phyloP scores from a whole-genome alignment of 2,888 invertebrate genomes.

The Rapana venosa region DNA sequence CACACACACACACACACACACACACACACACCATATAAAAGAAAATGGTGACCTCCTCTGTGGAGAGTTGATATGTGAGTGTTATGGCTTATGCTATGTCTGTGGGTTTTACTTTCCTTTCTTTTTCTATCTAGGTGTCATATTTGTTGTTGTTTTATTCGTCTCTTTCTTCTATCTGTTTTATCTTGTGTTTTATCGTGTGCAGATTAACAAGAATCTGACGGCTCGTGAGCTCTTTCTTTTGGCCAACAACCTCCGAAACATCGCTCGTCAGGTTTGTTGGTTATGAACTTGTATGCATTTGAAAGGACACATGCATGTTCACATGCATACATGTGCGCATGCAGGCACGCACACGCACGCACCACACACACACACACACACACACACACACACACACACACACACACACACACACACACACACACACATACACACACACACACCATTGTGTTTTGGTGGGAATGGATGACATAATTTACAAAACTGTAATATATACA shows the following conservation, averaged over 20 bases:
- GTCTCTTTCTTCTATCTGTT: too few species aligned
- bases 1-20: constrained; percentile 37
- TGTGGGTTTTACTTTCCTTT: too few species aligned
- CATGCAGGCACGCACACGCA: neutral
- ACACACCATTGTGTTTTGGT: too few species aligned
- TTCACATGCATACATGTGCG: neutral
- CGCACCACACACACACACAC: neutral
- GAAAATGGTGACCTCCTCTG: too few species aligned
- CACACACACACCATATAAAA: neutral
- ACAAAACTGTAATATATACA: too few species aligned
- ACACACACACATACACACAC: constrained; percentile 1
- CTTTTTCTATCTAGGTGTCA: too few species aligned
- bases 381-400: constrained; percentile 22
- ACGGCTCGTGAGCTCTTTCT: constrained; percentile 33
- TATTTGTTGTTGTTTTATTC: too few species aligned
- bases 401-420: constrained; percentile 32
- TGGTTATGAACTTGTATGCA: neutral
- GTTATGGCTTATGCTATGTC: too few species aligned
- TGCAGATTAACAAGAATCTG: constrained; percentile 48
- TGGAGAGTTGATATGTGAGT: too few species aligned
- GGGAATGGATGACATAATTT: too few species aligned
- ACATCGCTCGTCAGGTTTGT: constrained; percentile 17
- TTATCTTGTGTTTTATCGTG: neutral
- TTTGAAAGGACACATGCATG: neutral
- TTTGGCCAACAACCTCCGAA: constrained; percentile 32